Conservation (phyloP, 2,797 vertebrate species). For the Enteromius radiatus region DNA sequence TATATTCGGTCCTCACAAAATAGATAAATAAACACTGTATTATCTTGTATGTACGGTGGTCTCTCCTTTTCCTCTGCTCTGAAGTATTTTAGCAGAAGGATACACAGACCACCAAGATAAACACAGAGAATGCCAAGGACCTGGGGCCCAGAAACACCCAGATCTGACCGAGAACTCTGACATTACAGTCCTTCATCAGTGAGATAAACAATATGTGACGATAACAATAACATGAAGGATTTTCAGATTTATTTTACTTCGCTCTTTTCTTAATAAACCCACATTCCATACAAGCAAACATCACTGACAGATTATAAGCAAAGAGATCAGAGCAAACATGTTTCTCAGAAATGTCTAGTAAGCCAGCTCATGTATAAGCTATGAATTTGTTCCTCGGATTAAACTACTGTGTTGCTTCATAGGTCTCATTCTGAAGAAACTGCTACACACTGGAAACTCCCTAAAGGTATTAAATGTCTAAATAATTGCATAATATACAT, state of each 20-base stretch:
- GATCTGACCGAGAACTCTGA: conserved; percentile 84
- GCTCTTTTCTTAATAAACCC: not conserved
- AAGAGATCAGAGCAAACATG: not conserved
- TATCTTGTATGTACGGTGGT: conserved; percentile 68
- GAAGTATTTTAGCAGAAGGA: conserved; percentile 72
- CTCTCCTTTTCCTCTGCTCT: conserved; percentile 72
- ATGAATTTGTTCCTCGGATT: not conserved
- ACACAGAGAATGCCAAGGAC: conserved; percentile 83
- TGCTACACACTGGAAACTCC: conserved; percentile 97
- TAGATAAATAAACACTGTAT: no score
- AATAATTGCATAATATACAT: not conserved
- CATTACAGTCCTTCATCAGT: conserved; percentile 61
- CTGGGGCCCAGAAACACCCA: conserved; percentile 74
- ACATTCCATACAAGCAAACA: not conserved
- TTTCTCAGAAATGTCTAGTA: not conserved
- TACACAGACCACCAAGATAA: conserved; percentile 81
- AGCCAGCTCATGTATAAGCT: not conserved
- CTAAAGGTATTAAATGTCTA: conserved; percentile 86
- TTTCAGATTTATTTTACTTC: not conserved
- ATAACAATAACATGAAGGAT: not conserved
- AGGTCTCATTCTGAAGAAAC: conserved; percentile 98
- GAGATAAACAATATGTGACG: conserved; percentile 6
- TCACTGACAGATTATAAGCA: not conserved
- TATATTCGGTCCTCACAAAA: no score
- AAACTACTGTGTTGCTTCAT: conserved; percentile 37